Conservation (phyloP, 2,888 invertebrate genomes). For the Notocelia uddmanniana region DNA sequence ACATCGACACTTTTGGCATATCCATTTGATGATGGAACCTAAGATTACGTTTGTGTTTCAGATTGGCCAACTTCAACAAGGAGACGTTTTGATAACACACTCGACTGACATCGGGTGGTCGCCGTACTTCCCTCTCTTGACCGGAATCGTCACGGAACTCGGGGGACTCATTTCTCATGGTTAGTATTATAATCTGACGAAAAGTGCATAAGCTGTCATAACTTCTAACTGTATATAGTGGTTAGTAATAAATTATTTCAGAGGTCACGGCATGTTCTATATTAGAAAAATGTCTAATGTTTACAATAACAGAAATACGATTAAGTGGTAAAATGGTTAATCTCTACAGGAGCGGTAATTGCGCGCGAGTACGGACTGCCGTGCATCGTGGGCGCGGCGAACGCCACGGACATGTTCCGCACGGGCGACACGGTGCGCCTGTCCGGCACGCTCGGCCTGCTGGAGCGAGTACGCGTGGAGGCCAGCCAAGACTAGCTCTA, state of each 20-base stretch:
- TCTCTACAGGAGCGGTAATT: constrained; percentile 89
- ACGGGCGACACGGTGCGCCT: constrained; percentile 88
- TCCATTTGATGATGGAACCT: too few species aligned
- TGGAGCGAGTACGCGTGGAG: constrained; percentile 67
- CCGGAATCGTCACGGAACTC: constrained; percentile 92
- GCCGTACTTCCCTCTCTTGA: constrained; percentile 92
- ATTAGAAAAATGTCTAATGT: too few species aligned
- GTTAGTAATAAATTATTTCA: too few species aligned
- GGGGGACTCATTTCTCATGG: constrained; percentile 94
- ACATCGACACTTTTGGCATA: too few species aligned
- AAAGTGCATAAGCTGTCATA: neutral
- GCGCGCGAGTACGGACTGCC: constrained; percentile 94
- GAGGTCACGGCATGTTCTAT: too few species aligned
- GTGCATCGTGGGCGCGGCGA: constrained; percentile 90
- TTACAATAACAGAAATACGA: too few species aligned
- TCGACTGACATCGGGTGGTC: constrained; percentile 95
- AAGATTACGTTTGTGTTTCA: constrained; percentile 51
- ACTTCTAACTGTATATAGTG: neutral
- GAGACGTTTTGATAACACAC: constrained; percentile 91
- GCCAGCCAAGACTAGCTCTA: constrained; percentile 34
- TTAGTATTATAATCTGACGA: constrained; percentile 61
- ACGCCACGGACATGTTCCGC: constrained; percentile 88
- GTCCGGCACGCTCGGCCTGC: constrained; percentile 76
- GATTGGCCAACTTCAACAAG: constrained; percentile 81
- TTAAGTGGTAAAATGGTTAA: neutral